Evolutionary conservation across 2,888 invertebrate genomes (phyloP), one percentile per base, ranked within the genome.

Genomic region (Xestia ashworthii): DNA sequence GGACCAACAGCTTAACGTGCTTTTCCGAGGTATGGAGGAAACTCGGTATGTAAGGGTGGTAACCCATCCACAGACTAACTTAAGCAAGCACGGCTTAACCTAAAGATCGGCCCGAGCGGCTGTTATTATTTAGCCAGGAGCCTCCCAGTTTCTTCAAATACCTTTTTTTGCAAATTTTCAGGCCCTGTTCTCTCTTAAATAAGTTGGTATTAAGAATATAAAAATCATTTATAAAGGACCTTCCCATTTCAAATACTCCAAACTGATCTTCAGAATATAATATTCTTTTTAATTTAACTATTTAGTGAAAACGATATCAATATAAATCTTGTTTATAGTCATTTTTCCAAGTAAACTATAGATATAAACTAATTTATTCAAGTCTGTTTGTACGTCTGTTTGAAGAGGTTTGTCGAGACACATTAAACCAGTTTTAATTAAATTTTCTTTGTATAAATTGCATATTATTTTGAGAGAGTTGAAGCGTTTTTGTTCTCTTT

Each of bases 311-410:
- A 6, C 0, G 25, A n/a, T 1, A 46, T 41, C n/a, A 58, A 48
- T 65, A 65, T 38, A 58, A 60, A 16, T 25, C 12, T 50, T 48
- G n/a, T 68, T 62, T 67, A 70, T n/a, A 19, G 46, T 16, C 55
- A 0, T n/a, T 64, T 67, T 64, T 72, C 19, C 16, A 22, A 67
- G 62, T 58, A 50, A 50, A 65, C 32, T 66, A 22, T 44, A 19
- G 16, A n/a, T 38, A 6, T 22, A 71, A 71, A 55, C 50, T 22
- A 71, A 71, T 66, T 60, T 53, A 53, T 79, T 79, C n/a, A 48
- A 41, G 12, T 48, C 25, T 32, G 8, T 71, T 19, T 72, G 32
- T 32, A 32, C 32, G n/a, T 79, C 4, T 64, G 5, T 55, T 32
- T 32, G 16, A 71, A 78, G 48, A 66, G 38, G 19, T 78, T 60